phyloP scores from a whole-genome alignment of 2,113 vertebrate species.

The Notarius lentiginosus region DNA sequence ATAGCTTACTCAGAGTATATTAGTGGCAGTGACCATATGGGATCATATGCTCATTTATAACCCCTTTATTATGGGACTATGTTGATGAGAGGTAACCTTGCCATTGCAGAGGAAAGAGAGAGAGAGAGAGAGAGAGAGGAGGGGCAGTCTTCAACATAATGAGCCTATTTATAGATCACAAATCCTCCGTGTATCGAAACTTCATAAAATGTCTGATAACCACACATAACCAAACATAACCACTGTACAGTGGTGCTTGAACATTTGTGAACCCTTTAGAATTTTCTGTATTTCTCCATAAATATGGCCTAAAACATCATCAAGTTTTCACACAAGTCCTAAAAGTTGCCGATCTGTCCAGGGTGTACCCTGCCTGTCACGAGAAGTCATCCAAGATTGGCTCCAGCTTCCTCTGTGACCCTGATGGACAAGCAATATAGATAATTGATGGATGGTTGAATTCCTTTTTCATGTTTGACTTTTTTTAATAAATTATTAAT shows the following conservation, averaged over 20 bases:
- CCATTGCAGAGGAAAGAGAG: neutral
- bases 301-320: no score
- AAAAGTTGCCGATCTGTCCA: no score
- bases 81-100: constrained; percentile 44
- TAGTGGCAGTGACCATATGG: constrained; percentile 35
- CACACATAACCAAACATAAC: neutral
- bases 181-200: constrained; percentile 19
- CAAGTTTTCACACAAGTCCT: no score
- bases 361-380: no score
- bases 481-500: neutral
- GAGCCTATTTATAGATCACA: constrained; percentile 38
- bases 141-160: constrained; percentile 28
- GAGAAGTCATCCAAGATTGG: no score
- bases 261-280: no score
- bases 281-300: no score
- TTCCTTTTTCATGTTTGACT: neutral
- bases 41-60: constrained; percentile 37
- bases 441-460: no score
- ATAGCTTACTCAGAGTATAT: constrained; percentile 27
- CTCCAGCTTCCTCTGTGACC: no score
- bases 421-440: no score
- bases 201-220: neutral
- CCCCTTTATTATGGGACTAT: constrained; percentile 34
- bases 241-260: neutral
- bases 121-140: neutral